Base-by-base conservation (phyloP, 2,797 vertebrate genomes). In the Channa striata region DNA sequence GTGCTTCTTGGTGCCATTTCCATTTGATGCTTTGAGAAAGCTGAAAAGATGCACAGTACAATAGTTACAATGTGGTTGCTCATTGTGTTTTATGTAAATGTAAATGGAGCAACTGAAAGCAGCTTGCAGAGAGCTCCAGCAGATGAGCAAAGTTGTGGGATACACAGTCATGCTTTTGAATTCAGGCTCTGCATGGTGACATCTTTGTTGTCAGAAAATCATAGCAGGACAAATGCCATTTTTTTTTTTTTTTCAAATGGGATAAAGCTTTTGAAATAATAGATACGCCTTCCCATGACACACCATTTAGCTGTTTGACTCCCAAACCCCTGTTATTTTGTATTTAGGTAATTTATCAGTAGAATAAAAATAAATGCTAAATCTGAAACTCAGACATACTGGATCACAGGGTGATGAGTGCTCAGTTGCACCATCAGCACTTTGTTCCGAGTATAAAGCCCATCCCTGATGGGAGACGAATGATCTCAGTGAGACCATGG, bases 381-480 rank as follows among this genome's bases (percentile, higher is more conserved):
- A 68, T 64, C 59, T 52, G 59, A 47, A 60, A 47, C 48, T 73
- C 46, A 56, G 50, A 39, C 62, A 8, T 23, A n/a, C 17, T 48
- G 30, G 2, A 47, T 51, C 73, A 43, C 54, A 8, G 63, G 53
- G 58, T 53, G 61, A 8, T 12, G 19, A 78, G 60, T 46, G 64
- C 73, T 72, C 1, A 58, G 58, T 21, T 76, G 81, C 78, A 67
- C 43, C 65, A 59, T 87, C 85, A 83, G 84, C 78, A 70, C 65
- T 78, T 68, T 67, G 63, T 36, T 20, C n/a, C 4, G 25, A 59
- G n/a, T 48, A 48, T 42, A 17, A 60, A 59, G 39, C 58, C 5
- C 57, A 81, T 75, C 65, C 81, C 83, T 50, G 36, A 77, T 80
- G 84, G 65, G 77, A 80, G 83, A 81, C 68, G 52, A 78, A 85